phyloP scores from a whole-genome alignment of 2,888 invertebrate genomes.

The Bembecia ichneumoniformis region DNA sequence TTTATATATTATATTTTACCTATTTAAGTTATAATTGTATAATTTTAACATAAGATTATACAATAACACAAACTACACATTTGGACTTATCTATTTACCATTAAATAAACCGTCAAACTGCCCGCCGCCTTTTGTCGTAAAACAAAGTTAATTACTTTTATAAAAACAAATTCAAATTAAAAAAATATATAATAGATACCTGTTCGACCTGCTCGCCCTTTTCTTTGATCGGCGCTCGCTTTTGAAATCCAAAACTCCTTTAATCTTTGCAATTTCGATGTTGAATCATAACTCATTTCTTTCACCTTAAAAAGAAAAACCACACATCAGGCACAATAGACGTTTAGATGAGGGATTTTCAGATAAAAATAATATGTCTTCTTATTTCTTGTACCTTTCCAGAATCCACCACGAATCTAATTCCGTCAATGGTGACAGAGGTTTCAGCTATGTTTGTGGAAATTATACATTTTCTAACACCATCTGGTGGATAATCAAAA shows the following conservation, averaged over 20 bases:
- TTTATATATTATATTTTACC: no score
- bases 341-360: no score
- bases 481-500: slow-evolving; percentile 95
- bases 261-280: slow-evolving; percentile 89
- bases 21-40: no score
- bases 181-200: slow-evolving; percentile 35
- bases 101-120: no score
- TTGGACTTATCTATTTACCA: no score
- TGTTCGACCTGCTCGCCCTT: slow-evolving; percentile 95
- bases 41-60: no score
- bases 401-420: slow-evolving; percentile 96
- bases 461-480: slow-evolving; percentile 95
- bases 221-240: slow-evolving; percentile 96
- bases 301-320: slow-evolving; percentile 70
- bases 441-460: slow-evolving; percentile 99
- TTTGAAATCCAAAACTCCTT: slow-evolving; percentile 98
- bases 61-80: no score
- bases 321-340: background rate
- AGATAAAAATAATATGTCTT: background rate
- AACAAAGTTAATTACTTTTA: no score
- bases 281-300: slow-evolving; percentile 96
- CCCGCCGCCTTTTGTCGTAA: no score
- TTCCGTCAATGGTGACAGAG: slow-evolving; percentile 97
- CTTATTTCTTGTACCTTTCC: slow-evolving; percentile 80
- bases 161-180: no score